phyloP scores from a whole-genome alignment of 2,888 invertebrate species.

The Ariolimax columbianus region DNA sequence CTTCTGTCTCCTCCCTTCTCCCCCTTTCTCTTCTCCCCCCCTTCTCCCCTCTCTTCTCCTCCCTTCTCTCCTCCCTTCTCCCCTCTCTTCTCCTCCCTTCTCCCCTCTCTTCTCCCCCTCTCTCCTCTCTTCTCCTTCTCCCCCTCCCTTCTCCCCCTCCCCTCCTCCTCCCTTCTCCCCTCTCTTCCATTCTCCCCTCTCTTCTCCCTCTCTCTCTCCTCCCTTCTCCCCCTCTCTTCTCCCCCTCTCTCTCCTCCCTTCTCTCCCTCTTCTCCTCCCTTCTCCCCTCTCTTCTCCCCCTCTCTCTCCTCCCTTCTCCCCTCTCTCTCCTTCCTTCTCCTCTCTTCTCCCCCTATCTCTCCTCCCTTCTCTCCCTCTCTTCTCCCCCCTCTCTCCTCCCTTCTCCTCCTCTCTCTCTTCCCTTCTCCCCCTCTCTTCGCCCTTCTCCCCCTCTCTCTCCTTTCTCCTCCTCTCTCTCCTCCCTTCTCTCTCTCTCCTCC shows the following conservation, averaged over 20 bases:
- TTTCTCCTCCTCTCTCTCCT: slow-evolving; percentile 19
- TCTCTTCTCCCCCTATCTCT: slow-evolving; percentile 20
- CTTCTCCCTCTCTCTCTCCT: neutral
- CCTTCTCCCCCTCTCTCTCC: neutral
- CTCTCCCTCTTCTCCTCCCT: neutral
- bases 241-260: neutral
- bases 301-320: neutral
- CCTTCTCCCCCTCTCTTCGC: neutral
- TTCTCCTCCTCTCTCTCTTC: neutral
- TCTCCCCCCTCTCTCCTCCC: neutral
- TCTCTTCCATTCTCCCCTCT: neutral
- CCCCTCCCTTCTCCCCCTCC: neutral
- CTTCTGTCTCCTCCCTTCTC: too few species aligned
- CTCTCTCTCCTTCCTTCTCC: slow-evolving; percentile 22
- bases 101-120: neutral
- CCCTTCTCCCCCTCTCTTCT: slow-evolving; percentile 4
- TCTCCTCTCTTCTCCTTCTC: neutral
- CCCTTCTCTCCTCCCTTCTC: neutral
- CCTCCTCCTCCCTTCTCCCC: neutral
- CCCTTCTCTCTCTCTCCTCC: slow-evolving; percentile 41
- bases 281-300: neutral
- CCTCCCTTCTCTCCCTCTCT: neutral
- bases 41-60: neutral
- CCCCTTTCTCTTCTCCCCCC: neutral
- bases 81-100: neutral